These are phyloP conservation scores for Drosophila ezoana DNA, from an alignment of 2,888 invertebrate genomes.

Conservation along the genomic window DNA sequence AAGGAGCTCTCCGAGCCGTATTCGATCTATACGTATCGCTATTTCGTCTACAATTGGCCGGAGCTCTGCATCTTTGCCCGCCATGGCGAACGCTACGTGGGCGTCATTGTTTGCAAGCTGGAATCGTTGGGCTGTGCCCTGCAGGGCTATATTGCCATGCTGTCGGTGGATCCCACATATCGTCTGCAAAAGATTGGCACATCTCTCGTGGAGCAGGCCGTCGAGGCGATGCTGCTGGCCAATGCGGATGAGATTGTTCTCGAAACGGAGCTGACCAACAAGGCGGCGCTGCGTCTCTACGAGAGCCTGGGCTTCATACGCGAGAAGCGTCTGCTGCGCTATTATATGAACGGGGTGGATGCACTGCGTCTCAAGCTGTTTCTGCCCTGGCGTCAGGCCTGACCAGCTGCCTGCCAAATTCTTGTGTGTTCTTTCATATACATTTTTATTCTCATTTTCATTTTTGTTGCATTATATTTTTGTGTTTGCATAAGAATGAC, in stretches of 20 bases:
- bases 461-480: slow-evolving; percentile 1
- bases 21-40: slow-evolving; percentile 72
- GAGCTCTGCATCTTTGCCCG: slow-evolving; percentile 61
- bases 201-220: slow-evolving; percentile 51
- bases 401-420: not conserved
- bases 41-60: slow-evolving; percentile 72
- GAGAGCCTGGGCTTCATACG: slow-evolving; percentile 99
- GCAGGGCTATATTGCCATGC: slow-evolving; percentile 68
- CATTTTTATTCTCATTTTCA: not conserved
- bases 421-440: not conserved
- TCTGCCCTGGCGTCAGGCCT: slow-evolving; percentile 87
- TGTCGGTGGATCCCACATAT: slow-evolving; percentile 64
- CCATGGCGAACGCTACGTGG: slow-evolving; percentile 55
- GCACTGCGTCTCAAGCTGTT: slow-evolving; percentile 97
- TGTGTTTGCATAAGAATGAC: not conserved
- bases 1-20: slow-evolving; percentile 66
- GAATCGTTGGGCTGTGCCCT: slow-evolving; percentile 2
- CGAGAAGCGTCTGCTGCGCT: slow-evolving; percentile 98
- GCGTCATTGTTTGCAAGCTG: slow-evolving; percentile 64
- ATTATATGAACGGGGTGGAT: slow-evolving; percentile 99
- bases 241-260: slow-evolving; percentile 98
- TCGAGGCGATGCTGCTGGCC: slow-evolving; percentile 95
- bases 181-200: slow-evolving; percentile 55
- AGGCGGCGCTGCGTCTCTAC: slow-evolving; percentile 96
- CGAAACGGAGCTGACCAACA: slow-evolving; percentile 99